phyloP scores from a whole-genome alignment of 2,797 vertebrate genomes.

The Yasuhikotakia modesta region DNA sequence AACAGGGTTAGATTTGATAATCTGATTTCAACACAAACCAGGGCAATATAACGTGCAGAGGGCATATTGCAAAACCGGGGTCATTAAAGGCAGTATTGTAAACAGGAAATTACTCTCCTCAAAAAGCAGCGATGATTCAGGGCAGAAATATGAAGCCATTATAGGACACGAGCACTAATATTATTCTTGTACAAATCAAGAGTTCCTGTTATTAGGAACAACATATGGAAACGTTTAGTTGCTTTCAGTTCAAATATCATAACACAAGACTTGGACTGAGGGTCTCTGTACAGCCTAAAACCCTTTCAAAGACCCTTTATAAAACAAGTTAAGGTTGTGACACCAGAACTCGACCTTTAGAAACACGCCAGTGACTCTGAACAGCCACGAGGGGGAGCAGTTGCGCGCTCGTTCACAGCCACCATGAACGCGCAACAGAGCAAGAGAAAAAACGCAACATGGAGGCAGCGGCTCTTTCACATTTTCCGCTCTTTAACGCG shows the following conservation, averaged over 20 bases:
- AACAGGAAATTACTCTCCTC: constrained; percentile 42
- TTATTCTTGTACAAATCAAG: neutral
- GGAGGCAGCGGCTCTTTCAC: constrained; percentile 68
- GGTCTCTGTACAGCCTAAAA: neutral
- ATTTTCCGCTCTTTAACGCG: constrained; percentile 31
- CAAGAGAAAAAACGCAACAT: constrained; percentile 68
- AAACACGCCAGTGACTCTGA: constrained; percentile 62
- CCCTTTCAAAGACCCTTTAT: neutral
- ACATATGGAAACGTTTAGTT: neutral
- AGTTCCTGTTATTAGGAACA: neutral
- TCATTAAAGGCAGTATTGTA: constrained; percentile 23
- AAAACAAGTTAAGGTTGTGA: constrained; percentile 10
- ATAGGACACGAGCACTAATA: neutral
- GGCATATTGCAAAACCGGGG: constrained; percentile 1
- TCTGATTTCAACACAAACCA: neutral
- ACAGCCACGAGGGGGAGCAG: constrained; percentile 77
- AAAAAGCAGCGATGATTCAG: constrained; percentile 36
- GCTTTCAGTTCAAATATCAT: neutral
- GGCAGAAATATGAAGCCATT: constrained; percentile 13
- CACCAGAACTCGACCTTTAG: constrained; percentile 41
- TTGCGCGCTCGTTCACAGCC: constrained; percentile 60
- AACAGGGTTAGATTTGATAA: constrained; percentile 19
- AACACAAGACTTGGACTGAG: neutral
- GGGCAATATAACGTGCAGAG: neutral
- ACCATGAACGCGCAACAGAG: constrained; percentile 68